Base-by-base conservation (phyloP, 2,113 vertebrate genomes). In the Alexandromys fortis region DNA sequence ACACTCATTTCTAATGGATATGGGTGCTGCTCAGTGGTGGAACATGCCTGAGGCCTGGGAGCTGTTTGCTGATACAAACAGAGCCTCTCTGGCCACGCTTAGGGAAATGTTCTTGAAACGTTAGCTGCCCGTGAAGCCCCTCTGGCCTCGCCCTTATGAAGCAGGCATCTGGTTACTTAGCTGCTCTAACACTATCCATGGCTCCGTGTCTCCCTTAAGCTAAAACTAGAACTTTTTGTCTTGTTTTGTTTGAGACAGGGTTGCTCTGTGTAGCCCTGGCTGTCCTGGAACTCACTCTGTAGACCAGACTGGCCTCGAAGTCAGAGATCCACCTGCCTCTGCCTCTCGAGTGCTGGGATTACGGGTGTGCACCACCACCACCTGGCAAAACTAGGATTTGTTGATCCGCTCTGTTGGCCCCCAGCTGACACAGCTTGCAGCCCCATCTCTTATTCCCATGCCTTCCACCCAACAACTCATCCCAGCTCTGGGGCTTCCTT, bases 281-380 rank as follows among this genome's bases (percentile, higher is more conserved):
- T 61, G n/a, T 26, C n/a, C 55, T 28, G 55, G n/a, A 83, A 42
- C 5, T 83, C 7, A 2, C 79, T 83, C 22, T 28, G 35, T 61
- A 38, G 79, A 38, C n/a, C 24, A 13, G 9, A 5, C 35, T 82
- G 79, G 55, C 52, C 52, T 61, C 5, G 0, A 26, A 82, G 35
- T 82, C 55, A 42, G 55, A 63, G 52, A 82, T 82, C 52, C 35
- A 0, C 79, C 52, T 61, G 79, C 21, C 52, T 82, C 33, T 58
- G 52, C 33, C 78, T 81, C 35, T 1, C 0, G 4, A 83, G 81
- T 28, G 3, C 81, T 42, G 81, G 24, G 55, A 16, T 63, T 17
- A 42, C 16, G 28, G 35, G 22, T 2, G 1, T 61, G 35, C 0
- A 2, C 52, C 33, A n/a, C 35, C 35, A 38, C 19, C 11, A 2